Evolutionary conservation across 2,797 vertebrate species (phyloP), one percentile per base, ranked within the genome.

Genomic region (Gadopsis marmoratus): DNA sequence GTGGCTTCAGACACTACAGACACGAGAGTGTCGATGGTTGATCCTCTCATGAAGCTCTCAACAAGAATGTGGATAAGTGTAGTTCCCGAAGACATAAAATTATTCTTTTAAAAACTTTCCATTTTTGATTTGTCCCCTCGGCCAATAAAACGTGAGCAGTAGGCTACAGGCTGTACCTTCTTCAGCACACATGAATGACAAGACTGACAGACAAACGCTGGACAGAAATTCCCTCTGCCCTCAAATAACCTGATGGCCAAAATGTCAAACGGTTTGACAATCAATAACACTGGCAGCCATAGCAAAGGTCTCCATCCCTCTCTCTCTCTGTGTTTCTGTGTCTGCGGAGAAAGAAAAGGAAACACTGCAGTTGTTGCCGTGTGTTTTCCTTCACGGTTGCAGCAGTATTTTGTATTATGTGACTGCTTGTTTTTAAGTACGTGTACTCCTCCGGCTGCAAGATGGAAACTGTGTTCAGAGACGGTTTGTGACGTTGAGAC

Each of bases 201-300:
- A 70, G 47, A 70, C 79, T 83, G 37, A 80, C 62, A 13, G 69
- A 63, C 63, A 80, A 68, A 82, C 70, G 66, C 45, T 55, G 26
- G 21, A 69, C 62, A 77, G 54, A 74, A 55, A 74, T 63, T 51
- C 21, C 26, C 37, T 37, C 68, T 83, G 74, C 47, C 78, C 74
- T 73, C 58, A 71, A 70, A 71, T 64, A 84, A 88, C 82, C 83
- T 13, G 43, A 87, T 71, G 78, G 74, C 33, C 59, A 55, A 90
- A 87, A 88, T 84, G 84, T 86, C 84, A 85, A 58, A 68, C 5
- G 26, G 53, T 82, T 59, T 58, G 73, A 81, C 72, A 78, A 87
- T 88, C 84, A 74, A 87, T 80, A 81, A 75, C 35, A 35, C 19
- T 1, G 47, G 70, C 64, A 16, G 63, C 33, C 61, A 0, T 12